A percentile compares a stretch with the other conserved stretches of the same genome.
These are phyloP conservation scores for Heliconius aoede DNA, from an alignment of 2,888 invertebrate species.

Conservation along the genomic window DNA sequence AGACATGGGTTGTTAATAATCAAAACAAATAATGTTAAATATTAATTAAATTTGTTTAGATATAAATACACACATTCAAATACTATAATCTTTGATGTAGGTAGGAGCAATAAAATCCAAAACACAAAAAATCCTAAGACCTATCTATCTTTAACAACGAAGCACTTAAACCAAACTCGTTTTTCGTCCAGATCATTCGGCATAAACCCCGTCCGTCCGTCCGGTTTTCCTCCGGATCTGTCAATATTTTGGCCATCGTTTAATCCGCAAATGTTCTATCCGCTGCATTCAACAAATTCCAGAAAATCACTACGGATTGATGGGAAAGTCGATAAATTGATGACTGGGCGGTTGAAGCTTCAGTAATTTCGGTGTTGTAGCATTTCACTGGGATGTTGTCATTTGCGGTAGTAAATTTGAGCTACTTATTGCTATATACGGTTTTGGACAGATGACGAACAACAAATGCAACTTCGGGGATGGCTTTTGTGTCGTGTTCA, in stretches of 20 bases:
- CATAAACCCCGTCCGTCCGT: conserved; percentile 52
- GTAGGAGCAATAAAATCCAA: neutral
- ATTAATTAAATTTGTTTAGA: too few relatives aligned
- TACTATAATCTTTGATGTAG: too few relatives aligned
- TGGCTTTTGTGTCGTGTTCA: neutral
- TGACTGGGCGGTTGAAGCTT: conserved; percentile 12
- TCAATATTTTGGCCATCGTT: conserved; percentile 57
- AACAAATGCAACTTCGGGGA: neutral
- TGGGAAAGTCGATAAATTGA: conserved; percentile 33
- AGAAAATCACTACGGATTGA: conserved; percentile 30
- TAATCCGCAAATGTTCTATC: conserved; percentile 57
- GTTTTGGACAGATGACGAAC: neutral
- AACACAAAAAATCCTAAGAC: neutral
- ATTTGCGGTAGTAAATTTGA: conserved; percentile 19
- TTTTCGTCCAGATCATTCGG: conserved; percentile 57
- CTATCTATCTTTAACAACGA: neutral
- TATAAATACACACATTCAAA: neutral
- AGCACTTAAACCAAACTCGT: conserved; percentile 2
- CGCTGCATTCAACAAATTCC: conserved; percentile 35
- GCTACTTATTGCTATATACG: conserved; percentile 17
- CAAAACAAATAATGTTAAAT: too few relatives aligned
- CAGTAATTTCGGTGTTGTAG: conserved; percentile 24
- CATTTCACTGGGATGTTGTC: conserved; percentile 13
- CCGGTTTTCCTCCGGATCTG: conserved; percentile 45
- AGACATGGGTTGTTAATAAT: neutral